Base-by-base conservation (phyloP, 2,113 vertebrate species). In the Poeciliopsis turrubarensis region DNA sequence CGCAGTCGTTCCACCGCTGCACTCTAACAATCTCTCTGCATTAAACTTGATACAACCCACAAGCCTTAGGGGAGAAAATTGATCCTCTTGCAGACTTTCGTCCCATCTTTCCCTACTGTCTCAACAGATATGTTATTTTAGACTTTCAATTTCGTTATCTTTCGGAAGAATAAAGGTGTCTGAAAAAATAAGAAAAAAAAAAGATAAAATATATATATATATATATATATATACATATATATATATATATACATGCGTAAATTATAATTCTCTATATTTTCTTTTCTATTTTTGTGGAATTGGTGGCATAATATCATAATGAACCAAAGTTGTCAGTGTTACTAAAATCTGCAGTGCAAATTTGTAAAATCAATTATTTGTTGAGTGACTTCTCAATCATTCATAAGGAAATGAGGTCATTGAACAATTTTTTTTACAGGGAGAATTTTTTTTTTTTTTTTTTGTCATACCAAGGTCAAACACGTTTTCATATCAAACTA, bases 111-210 rank as follows among this genome's bases (percentile, higher is more conserved):
- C 71, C 14, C 30, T 27, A 57, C 79, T 72, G 74, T 80, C 65
- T 76, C 77, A 78, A 75, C 78, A 81, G 86, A 79, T 73, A 65
- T 72, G 63, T 80, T 81, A 77, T 78, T 75, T 87, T 67, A 86
- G 79, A 61, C 65, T 83, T 68, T 65, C 78, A 32, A 77, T 79
- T 81, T 89, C 76, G 54, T 82, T 69, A 60, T 77, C 60, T 76
- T 83, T 60, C 13, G 34, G 65, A 27, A 73, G 31, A 72, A 77
- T 77, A 70, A 83, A 81, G 67, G 32, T 39, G 31, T 81, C 39
- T 64, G 65, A n/a, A 31, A 66, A 63, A 25, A 65, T n/a, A n/a
- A n/a, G n/a, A n/a, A n/a, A n/a, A n/a, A n/a, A n/a, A n/a, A n/a
- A n/a, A n/a, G n/a, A n/a, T n/a, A n/a, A n/a, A n/a, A n/a, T n/a